phyloP scores from a whole-genome alignment of 1,140 invertebrate genomes.

The Anagrus nilaparvatae region DNA sequence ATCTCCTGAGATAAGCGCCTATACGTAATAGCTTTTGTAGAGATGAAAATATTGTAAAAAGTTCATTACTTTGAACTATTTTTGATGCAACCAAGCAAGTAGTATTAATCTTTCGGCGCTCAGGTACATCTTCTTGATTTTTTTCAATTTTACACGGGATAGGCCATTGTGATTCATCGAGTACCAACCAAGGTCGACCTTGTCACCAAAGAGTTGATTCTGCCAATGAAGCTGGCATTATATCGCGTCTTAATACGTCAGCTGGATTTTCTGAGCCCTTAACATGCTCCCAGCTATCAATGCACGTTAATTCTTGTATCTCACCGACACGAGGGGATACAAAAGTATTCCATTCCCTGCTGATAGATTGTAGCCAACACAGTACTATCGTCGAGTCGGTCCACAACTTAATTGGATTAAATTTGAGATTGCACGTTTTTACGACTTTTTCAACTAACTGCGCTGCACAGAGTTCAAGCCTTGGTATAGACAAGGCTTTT shows the following conservation, averaged over 20 bases:
- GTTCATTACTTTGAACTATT: background rate
- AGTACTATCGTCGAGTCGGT: conserved; percentile 5
- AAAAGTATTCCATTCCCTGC: background rate
- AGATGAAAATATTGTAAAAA: background rate
- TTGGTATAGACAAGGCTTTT: conserved; percentile 8
- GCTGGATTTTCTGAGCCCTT: background rate
- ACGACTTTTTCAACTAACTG: background rate
- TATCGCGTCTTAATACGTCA: background rate
- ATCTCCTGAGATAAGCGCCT: background rate
- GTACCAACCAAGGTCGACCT: background rate
- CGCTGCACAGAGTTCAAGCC: conserved; percentile 11
- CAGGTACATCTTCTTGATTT: background rate
- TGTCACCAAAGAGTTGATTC: background rate
- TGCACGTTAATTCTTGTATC: background rate
- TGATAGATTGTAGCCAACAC: conserved; percentile 2
- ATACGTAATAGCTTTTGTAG: background rate
- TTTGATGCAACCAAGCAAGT: background rate
- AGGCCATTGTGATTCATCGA: background rate
- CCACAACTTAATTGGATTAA: conserved; percentile 1
- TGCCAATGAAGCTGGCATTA: background rate
- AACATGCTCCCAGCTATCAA: background rate
- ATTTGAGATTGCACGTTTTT: background rate
- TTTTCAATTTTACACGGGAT: background rate
- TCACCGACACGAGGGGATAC: conserved; percentile 1
- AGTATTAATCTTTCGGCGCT: background rate